Base-by-base conservation (phyloP, 2,888 invertebrate genomes). In the Clitarchus hookeri region DNA sequence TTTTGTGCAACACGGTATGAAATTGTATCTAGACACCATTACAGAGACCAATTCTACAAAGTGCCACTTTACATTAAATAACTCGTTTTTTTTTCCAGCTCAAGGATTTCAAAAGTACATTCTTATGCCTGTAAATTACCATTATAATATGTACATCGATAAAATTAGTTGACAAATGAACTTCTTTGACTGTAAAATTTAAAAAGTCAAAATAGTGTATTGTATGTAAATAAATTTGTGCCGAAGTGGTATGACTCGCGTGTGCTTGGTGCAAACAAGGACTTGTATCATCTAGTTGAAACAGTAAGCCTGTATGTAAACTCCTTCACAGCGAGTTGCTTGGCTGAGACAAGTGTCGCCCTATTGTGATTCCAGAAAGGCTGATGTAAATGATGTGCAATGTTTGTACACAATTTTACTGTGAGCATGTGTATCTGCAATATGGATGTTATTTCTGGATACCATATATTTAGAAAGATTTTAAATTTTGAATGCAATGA, bases 341-440 rank as follows among this genome's bases (percentile, higher is more conserved):
- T 65, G 65, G 65, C 65, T n/a, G 16, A 65, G 65, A 65, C 65
- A 65, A 65, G n/a, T 65, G 16, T 65, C n/a, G n/a, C 65, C 65
- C 65, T 65, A 65, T 65, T 65, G 65, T 65, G 65, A 65, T 65
- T 65, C n/a, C 16, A 65, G 65, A 65, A 65, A 65, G 65, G 19
- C 65, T 65, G 65, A 78, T 84, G 84, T 84, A 84, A n/a, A 84
- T 78, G 44, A 27, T 78, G 77, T 54, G 84, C 36, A 84, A 54
- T 54, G 78, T 44, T 84, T 77, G 54, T 26, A 84, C 54, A 48
- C 26, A 84, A 27, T 48, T 84, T 36, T 53, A 84, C 27, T n/a
- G 84, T 77, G 78, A 44, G 84, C 27, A 84, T 84, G 84, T 84
- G 84, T 84, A 78, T 84, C n/a, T 84, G 84, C 54, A 44, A 65